Evolutionary conservation across 2,113 vertebrate genomes (phyloP), one percentile per base, ranked within the genome.

Genomic region (Tursiops truncatus): DNA sequence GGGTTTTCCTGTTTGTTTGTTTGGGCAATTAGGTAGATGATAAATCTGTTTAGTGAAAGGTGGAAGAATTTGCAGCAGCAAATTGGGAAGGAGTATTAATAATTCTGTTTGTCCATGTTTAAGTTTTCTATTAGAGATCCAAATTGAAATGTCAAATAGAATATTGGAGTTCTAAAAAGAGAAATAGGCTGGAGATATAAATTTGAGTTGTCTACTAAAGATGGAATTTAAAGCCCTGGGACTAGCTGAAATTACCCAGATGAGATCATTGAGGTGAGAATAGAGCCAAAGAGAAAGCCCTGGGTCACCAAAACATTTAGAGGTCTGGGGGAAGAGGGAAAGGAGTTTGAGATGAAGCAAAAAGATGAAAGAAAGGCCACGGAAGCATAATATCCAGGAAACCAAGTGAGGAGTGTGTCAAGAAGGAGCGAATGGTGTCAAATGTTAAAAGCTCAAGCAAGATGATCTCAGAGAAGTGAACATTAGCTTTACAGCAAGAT

Each of bases 381-480:
- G 26, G 38, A 80, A 31, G 25, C 33, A 38, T 63, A 31, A 83
- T 63, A 79, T 36, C 9, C 62, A 36, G 21, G 56, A 86, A 73
- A 62, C 26, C 53, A 70, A 80, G 28, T 86, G 36, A 89, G 47
- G 13, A 82, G 25, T 38, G 67, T 50, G 63, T 96, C 76, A 62
- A 8, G 18, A 74, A 92, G n/a, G 56, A 58, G 8, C n/a, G 44
- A 84, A 92, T 44, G 18, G 11, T 88, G 62, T 90, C 87, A 81
- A 76, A 44, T 87, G 71, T 83, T 70, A 95, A 89, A 41, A 96
- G 47, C 44, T 91, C 47, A 41, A 65, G 41, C 33, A 94, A 88
- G 74, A 95, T 89, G 62, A 92, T 77, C 81, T 96, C 81, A 96
- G 81, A 93, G 38, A 81, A 89, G 62, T 20, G 25, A 94, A 41